phyloP scores from a whole-genome alignment of 2,888 invertebrate genomes.

The Apeira syringaria region DNA sequence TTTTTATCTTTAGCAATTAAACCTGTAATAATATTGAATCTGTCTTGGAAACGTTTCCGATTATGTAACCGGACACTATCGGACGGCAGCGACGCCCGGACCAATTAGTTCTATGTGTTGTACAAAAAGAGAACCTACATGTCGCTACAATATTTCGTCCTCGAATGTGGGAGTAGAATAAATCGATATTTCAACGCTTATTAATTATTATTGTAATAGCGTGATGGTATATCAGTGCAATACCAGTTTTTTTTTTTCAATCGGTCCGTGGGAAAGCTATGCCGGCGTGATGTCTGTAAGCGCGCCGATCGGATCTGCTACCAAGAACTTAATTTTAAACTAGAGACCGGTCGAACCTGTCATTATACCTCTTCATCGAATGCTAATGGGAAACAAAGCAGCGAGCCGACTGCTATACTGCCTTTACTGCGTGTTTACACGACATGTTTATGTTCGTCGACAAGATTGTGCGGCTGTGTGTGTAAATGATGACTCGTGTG shows the following conservation, averaged over 20 bases:
- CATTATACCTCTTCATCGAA: conserved; percentile 51
- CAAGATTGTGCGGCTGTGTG: conserved; percentile 25
- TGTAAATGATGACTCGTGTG: background rate
- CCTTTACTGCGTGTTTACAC: conserved; percentile 53
- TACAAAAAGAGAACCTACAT: conserved; percentile 28
- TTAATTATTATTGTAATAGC: conserved; percentile 58
- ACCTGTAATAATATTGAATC: conserved; percentile 35
- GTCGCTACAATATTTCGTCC: conserved; percentile 14
- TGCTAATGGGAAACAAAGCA: conserved; percentile 24
- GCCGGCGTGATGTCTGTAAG: conserved; percentile 44
- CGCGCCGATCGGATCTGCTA: conserved; percentile 55
- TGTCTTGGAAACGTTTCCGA: conserved; percentile 28
- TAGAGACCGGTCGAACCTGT: conserved; percentile 52
- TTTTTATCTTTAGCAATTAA: conserved; percentile 35
- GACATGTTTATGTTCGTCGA: conserved; percentile 48
- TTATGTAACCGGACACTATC: conserved; percentile 35
- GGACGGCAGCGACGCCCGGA: conserved; percentile 28
- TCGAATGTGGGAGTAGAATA: conserved; percentile 12
- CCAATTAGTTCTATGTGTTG: conserved; percentile 46
- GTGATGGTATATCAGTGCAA: conserved; percentile 44
- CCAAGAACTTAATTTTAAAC: conserved; percentile 62
- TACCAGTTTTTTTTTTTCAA: conserved; percentile 56
- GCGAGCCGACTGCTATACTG: conserved; percentile 27
- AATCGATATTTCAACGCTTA: conserved; percentile 44
- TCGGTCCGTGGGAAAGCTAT: conserved; percentile 71